These are phyloP conservation scores for Aporophyla lueneburgensis DNA, from an alignment of 2,888 invertebrate species.

Conservation along the genomic window DNA sequence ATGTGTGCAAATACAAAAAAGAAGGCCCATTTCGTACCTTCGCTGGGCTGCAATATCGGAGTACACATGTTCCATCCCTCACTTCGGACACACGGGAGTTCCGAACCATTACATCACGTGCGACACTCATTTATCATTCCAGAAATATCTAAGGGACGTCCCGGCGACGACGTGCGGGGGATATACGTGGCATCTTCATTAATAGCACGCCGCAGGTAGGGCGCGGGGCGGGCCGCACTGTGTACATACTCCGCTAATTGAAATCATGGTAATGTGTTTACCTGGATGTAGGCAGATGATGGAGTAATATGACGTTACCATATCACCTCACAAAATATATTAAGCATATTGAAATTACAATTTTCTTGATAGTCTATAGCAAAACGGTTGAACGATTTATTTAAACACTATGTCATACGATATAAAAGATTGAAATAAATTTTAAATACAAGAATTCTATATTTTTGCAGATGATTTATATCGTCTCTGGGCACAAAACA, in stretches of 20 bases:
- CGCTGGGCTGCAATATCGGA: conserved; percentile 59
- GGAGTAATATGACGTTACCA: conserved; percentile 49
- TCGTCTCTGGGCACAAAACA: conserved; percentile 27
- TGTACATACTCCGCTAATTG: conserved; percentile 72
- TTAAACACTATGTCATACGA: neutral
- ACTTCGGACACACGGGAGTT: conserved; percentile 72
- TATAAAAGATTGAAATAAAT: conserved; percentile 9
- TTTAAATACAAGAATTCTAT: conserved; percentile 16
- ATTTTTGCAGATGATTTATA: conserved; percentile 40
- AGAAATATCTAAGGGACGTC: conserved; percentile 78
- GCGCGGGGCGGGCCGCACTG: conserved; percentile 49
- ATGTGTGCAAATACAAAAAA: conserved; percentile 51
- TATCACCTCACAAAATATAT: conserved; percentile 30
- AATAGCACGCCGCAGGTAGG: conserved; percentile 70
- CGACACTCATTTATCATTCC: conserved; percentile 82
- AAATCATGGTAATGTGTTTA: conserved; percentile 70
- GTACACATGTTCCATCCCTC: conserved; percentile 65
- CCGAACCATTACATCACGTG: conserved; percentile 78
- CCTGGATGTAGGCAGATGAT: conserved; percentile 59
- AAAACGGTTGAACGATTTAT: neutral
- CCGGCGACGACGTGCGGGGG: conserved; percentile 69
- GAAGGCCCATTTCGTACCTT: conserved; percentile 35
- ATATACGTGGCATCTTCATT: conserved; percentile 75
- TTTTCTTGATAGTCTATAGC: conserved; percentile 17
- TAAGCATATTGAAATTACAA: neutral